Conservation (phyloP, 2,888 invertebrate genomes). For the Sturmia bella region DNA sequence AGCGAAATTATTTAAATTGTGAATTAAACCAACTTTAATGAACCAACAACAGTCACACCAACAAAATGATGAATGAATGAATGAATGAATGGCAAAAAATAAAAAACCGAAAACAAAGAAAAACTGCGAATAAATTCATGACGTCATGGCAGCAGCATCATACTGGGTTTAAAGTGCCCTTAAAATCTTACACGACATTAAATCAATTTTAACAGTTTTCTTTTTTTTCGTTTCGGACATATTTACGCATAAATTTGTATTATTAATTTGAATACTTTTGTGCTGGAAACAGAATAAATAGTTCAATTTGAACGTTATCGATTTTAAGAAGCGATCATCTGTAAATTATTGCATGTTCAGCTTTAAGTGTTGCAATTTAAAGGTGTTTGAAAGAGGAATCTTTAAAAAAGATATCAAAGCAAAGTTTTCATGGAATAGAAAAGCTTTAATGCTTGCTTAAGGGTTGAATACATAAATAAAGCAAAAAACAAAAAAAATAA, state of each 20-base stretch:
- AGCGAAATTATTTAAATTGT: neutral
- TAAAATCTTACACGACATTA: conserved; percentile 41
- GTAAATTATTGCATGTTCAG: conserved; percentile 23
- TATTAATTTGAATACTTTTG: neutral
- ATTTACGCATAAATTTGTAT: conserved; percentile 39
- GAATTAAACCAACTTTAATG: conserved; percentile 23
- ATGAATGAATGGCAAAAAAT: conserved; percentile 43
- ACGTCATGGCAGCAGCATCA: conserved; percentile 48
- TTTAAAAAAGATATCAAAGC: conserved; percentile 25
- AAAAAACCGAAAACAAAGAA: neutral
- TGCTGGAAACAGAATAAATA: neutral
- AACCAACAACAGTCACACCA: conserved; percentile 10
- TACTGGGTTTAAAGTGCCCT: conserved; percentile 44
- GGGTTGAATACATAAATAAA: conserved; percentile 51
- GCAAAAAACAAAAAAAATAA: neutral
- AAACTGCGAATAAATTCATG: conserved; percentile 16
- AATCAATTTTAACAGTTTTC: conserved; percentile 3
- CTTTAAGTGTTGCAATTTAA: conserved; percentile 18
- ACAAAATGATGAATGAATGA: conserved; percentile 1
- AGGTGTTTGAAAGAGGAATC: conserved; percentile 12
- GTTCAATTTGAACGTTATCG: conserved; percentile 27
- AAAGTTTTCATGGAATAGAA: neutral
- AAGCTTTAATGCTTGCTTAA: neutral
- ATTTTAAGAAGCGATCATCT: conserved; percentile 54
- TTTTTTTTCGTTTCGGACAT: neutral